These are phyloP conservation scores for Anoplius nigerrimus DNA, from an alignment of 2,888 invertebrate species.

Conservation along the genomic window DNA sequence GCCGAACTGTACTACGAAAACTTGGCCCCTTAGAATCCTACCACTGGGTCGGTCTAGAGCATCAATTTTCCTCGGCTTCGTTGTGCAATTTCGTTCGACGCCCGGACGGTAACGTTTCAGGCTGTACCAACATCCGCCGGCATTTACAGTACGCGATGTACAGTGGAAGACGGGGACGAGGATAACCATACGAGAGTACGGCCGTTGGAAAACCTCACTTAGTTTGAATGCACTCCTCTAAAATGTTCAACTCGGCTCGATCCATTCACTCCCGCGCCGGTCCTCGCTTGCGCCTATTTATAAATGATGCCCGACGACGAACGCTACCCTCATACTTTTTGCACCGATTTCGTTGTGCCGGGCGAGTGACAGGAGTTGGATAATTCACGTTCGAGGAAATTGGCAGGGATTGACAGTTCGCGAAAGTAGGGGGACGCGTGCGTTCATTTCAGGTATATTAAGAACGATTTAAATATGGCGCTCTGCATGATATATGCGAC, in stretches of 20 bases:
- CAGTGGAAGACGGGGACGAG: conserved; percentile 30
- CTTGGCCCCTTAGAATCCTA: conserved; percentile 33
- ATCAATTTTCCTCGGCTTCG: conserved; percentile 53
- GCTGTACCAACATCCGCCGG: conserved; percentile 46
- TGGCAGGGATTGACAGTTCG: too few relatives aligned
- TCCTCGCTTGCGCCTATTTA: too few relatives aligned
- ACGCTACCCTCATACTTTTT: not conserved
- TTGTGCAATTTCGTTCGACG: conserved; percentile 50
- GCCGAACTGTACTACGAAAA: conserved; percentile 22
- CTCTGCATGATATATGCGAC: too few relatives aligned
- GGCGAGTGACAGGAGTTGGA: too few relatives aligned
- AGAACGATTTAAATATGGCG: too few relatives aligned
- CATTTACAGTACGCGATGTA: conserved; percentile 45
- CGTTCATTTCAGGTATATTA: too few relatives aligned
- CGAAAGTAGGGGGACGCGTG: too few relatives aligned
- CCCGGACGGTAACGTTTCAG: conserved; percentile 46
- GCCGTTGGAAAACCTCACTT: conserved; percentile 34
- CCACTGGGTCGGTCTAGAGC: conserved; percentile 43
- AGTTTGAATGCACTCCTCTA: conserved; percentile 55
- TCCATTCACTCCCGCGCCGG: conserved; percentile 13
- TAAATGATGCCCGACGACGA: not conserved
- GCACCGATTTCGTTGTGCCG: too few relatives aligned
- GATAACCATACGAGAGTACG: conserved; percentile 7
- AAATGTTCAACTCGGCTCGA: conserved; percentile 47
- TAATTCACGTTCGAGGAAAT: too few relatives aligned